phyloP scores from a whole-genome alignment of 2,113 vertebrate genomes.

The Acinonyx jubatus region DNA sequence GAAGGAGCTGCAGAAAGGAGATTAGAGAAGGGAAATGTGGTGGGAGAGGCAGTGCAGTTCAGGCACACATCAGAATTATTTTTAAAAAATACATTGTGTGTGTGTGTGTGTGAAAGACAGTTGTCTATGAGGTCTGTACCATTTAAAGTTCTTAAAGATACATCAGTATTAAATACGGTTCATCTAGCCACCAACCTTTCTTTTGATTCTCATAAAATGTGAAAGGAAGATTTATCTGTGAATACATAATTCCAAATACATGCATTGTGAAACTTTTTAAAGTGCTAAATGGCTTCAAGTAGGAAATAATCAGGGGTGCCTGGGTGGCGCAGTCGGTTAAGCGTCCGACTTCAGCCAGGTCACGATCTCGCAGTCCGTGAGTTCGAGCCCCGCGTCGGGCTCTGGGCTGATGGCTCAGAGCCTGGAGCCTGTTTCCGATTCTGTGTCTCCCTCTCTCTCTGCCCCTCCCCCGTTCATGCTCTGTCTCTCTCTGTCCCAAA shows the following conservation, averaged over 20 bases:
- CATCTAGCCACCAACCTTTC: not conserved
- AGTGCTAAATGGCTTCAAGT: not conserved
- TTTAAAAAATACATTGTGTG: not conserved
- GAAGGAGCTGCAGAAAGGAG: constrained; percentile 61
- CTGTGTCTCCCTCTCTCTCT: no score
- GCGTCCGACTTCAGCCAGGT: no score
- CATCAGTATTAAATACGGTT: not conserved
- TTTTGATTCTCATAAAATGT: constrained; percentile 1
- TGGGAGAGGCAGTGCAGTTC: constrained; percentile 42
- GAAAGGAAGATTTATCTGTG: not conserved
- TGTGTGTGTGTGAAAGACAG: not conserved
- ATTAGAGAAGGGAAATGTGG: constrained; percentile 70
- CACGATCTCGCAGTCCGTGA: no score
- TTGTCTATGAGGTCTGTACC: not conserved
- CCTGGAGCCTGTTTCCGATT: no score
- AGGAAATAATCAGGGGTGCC: not conserved
- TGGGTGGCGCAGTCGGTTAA: no score
- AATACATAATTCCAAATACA: constrained; percentile 24
- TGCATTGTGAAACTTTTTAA: not conserved
- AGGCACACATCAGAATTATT: constrained; percentile 4
- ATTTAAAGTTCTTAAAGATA: constrained; percentile 27
- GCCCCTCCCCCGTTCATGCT: no score
- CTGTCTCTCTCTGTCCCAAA: no score
- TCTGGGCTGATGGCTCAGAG: no score
- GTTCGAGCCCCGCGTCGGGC: no score